phyloP scores from a whole-genome alignment of 2,113 vertebrate species.

The Panthera leo region DNA sequence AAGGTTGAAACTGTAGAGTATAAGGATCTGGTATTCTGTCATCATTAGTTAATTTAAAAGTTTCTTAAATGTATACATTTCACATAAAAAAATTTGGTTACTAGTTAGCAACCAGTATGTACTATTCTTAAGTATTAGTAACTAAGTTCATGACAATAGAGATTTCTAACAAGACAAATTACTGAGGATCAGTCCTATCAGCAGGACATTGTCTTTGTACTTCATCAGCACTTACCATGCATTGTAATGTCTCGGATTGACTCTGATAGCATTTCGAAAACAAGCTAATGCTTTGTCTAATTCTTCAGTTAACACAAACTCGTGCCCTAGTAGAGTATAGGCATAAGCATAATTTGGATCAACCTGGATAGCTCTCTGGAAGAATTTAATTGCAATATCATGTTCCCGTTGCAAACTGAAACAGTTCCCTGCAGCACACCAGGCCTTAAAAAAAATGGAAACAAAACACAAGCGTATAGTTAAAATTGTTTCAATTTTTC shows the following conservation, averaged over 20 bases:
- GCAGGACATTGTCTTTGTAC: neutral
- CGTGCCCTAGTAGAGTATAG: constrained; percentile 97
- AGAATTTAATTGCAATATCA: constrained; percentile 99
- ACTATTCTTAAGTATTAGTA: neutral
- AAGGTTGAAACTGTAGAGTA: neutral
- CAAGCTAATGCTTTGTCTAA: constrained; percentile 97
- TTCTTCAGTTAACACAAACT: constrained; percentile 97
- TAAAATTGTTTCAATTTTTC: constrained; percentile 33
- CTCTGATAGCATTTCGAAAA: constrained; percentile 96
- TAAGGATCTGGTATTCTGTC: neutral
- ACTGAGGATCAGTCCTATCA: neutral
- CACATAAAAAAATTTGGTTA: constrained; percentile 5
- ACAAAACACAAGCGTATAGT: constrained; percentile 49
- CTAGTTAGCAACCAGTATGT: neutral
- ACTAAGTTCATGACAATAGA: constrained; percentile 20
- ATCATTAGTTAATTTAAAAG: neutral
- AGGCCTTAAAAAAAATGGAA: constrained; percentile 87
- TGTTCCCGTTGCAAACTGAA: constrained; percentile 99
- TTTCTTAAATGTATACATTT: neutral
- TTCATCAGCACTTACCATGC: constrained; percentile 89
- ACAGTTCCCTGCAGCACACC: constrained; percentile 99
- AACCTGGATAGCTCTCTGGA: constrained; percentile 99
- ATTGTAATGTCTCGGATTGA: constrained; percentile 97
- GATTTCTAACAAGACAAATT: constrained; percentile 15
- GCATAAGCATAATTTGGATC: constrained; percentile 98